Evolutionary conservation across 1,140 invertebrate species (phyloP), one percentile per base, ranked within the genome.

Genomic region (Aporrectodea caliginosa): DNA sequence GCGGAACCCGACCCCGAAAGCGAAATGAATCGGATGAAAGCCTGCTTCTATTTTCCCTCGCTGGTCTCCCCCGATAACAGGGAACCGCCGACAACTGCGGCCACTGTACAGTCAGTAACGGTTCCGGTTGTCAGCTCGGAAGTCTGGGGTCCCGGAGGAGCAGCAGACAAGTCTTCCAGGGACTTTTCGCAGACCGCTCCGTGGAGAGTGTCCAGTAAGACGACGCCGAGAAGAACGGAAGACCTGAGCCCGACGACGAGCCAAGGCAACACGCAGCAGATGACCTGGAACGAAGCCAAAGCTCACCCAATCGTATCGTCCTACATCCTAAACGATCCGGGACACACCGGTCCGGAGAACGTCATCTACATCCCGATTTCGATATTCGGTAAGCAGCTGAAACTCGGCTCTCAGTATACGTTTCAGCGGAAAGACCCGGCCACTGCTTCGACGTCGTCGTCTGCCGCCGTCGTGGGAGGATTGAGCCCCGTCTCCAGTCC

Each of bases 161-260:
- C 30, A 2, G 30, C 12, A 2, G n/a, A 72, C 12, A 12, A 2
- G 30, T 16, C 14, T n/a, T 16, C 34, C 33, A 77, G 58, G 43
- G 77, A 78, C 27, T 78, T 72, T 34, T 78, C 77, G 14, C 69
- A 72, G 35, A 78, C 77, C 1, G 77, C 77, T 16, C 77, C 77
- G 6, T 78, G 77, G 77, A 32, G 77, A 12, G 29, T 78, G 2
- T 69, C n/a, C 0, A 29, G 58, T 27, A 34, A 58, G 35, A 30
- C 22, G 14, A 29, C 16, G 77, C 1, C 73, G 73, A n/a, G 14
- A 32, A 16, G 35, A 22, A 29, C 58, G 33, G 31, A 34, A n/a
- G 32, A 35, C 6, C 16, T 76, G 22, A 1, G 30, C 22, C 29
- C 29, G 68, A 58, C 33, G 31, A 68, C 29, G 30, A 43, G n/a